A percentile compares a stretch with the other conserved stretches of the same genome.
phyloP scores from a whole-genome alignment of 1,140 invertebrate genomes.

The Hycleus cichorii region DNA sequence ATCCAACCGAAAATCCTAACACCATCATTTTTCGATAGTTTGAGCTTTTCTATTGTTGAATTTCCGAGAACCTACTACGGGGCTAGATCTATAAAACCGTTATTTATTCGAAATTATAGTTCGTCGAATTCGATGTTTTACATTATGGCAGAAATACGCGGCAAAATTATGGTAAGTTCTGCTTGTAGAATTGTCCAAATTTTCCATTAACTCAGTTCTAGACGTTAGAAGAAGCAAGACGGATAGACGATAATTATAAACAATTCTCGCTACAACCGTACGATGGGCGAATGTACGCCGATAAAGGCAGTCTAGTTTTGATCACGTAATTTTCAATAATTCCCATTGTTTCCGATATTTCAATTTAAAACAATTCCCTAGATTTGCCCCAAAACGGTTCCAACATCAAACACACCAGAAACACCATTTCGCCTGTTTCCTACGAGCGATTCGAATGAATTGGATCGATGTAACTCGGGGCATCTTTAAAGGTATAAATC shows the following conservation, averaged over 20 bases:
- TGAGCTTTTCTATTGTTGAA: conserved; percentile 20
- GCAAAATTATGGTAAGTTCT: conserved; percentile 15
- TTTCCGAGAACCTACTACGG: conserved; percentile 30
- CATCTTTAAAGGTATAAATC: neutral
- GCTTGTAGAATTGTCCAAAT: neutral
- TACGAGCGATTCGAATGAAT: conserved; percentile 4
- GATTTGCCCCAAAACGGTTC: neutral
- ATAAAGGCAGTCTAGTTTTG: conserved; percentile 19
- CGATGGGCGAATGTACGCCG: conserved; percentile 18
- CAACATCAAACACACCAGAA: neutral
- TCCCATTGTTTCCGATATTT: neutral
- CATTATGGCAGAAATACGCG: conserved; percentile 15
- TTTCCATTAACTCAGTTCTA: conserved; percentile 7
- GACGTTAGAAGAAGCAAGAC: conserved; percentile 14
- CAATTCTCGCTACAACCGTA: conserved; percentile 19
- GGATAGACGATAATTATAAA: conserved; percentile 20
- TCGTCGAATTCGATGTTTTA: conserved; percentile 26
- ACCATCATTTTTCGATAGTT: conserved; percentile 11
- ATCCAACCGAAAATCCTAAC: conserved; percentile 20
- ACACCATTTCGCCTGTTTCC: conserved; percentile 1
- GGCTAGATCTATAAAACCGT: conserved; percentile 6
- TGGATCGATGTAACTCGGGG: neutral
- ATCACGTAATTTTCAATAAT: conserved; percentile 18
- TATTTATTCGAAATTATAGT: conserved; percentile 28
- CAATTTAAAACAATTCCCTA: neutral